Percentiles rank a stretch among this genome's conserved stretches.
phyloP scores from a whole-genome alignment of 2,888 invertebrate genomes.

The Agrochola circellaris region DNA sequence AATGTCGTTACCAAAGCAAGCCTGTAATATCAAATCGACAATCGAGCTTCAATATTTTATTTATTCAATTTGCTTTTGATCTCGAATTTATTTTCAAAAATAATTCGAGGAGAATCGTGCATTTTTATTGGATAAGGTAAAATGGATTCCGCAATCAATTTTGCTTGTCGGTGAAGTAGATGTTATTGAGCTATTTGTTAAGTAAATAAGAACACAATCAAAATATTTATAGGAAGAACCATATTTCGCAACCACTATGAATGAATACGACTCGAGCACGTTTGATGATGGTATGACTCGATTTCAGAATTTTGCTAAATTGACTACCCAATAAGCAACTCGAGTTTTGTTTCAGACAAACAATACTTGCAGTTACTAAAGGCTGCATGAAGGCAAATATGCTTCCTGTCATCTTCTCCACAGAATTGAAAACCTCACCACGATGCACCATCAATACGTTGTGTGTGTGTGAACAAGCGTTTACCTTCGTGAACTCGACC shows the following conservation, averaged over 20 bases:
- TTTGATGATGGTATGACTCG: not conserved
- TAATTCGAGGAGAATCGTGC: conserved; percentile 5
- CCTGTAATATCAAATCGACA: not conserved
- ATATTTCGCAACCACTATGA: too few species aligned
- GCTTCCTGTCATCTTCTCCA: not conserved
- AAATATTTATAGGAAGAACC: not conserved
- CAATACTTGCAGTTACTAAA: not conserved
- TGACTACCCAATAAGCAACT: not conserved
- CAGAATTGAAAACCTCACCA: not conserved
- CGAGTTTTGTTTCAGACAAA: not conserved
- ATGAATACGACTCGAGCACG: not conserved
- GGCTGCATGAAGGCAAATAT: not conserved
- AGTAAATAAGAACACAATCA: not conserved
- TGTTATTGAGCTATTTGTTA: conserved; percentile 8
- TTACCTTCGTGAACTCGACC: conserved; percentile 19
- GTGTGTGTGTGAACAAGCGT: conserved; percentile 21
- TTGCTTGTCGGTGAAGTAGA: conserved; percentile 13
- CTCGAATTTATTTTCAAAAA: not conserved
- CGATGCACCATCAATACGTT: conserved; percentile 7
- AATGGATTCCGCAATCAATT: conserved; percentile 29
- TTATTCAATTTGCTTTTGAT: conserved; percentile 2
- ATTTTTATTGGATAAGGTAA: conserved; percentile 42
- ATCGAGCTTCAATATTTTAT: not conserved
- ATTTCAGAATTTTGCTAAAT: not conserved
- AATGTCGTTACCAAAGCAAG: not conserved